Evolutionary conservation across 53 echinoderm and acorn worm genomes (phyloP), one percentile per base, ranked within the genome.

Genomic region (Patiria pectinifera): DNA sequence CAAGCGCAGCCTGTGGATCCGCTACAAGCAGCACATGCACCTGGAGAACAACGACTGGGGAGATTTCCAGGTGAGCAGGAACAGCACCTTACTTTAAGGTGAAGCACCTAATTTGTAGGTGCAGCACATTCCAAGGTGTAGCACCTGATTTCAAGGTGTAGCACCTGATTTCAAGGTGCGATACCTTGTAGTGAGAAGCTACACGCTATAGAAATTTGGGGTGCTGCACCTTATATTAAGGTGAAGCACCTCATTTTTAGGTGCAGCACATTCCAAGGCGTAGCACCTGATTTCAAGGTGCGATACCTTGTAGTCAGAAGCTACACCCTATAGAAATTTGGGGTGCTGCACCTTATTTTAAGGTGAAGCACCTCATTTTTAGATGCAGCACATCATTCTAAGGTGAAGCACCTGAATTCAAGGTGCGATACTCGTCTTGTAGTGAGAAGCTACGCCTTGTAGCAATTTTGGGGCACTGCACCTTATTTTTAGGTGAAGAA

Each of bases 21-120:
- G 98, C 11, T 98, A 95, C 94, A 96, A 95, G 85, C 92, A 95
- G 35, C 89, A 94, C 15, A 96, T 96, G 48, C 98, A 95, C 63
- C 92, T 95, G 53, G 98, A 96, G 92, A 98, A 98, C 85, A 98
- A 95, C 84, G 98, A 96, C 71, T 98, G 98, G 98, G 98, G 98
- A 16, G 98, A 98, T 53, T 98, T 98, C 79, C 97, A 97, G 86
- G 90, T 90, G 4, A 74, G 74, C 4, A 74, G n/a, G n/a, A 3
- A 22, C 24, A 23, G 74, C 11, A 23, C 22, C 24, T 74, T n/a
- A 10, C 25, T 23, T 9, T 5, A 3, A 74, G 74, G 2, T 74
- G 24, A 4, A 6, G 2, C 19, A 23, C 74, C 74, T 74, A 13
- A 10, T n/a, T 23, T 16, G 0, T n/a, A 74, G 74, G 0, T 74